phyloP scores from a whole-genome alignment of 2,797 vertebrate genomes.

The Oreochromis mossambicus region DNA sequence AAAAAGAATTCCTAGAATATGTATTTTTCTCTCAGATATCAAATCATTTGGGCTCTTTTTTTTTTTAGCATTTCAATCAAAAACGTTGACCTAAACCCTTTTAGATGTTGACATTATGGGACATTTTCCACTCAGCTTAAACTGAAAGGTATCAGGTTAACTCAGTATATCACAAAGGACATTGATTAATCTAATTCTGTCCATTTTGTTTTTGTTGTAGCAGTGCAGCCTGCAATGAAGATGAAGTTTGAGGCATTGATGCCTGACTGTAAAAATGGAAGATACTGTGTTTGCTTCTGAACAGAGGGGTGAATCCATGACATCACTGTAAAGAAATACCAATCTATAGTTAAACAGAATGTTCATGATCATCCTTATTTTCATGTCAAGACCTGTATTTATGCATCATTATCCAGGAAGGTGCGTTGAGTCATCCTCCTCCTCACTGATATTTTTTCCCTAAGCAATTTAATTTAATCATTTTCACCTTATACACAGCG shows the following conservation, averaged over 20 bases:
- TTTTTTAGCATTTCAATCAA: not conserved
- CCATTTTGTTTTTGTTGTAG: constrained; percentile 7
- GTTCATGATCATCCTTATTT: constrained; percentile 45
- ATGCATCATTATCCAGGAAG: constrained; percentile 42
- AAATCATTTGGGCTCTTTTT: not conserved
- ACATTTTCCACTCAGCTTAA: not conserved
- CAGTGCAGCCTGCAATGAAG: not conserved
- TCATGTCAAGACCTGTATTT: constrained; percentile 42
- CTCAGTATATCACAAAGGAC: not conserved
- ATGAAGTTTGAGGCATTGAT: not conserved
- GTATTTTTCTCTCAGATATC: not conserved
- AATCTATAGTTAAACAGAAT: constrained; percentile 20
- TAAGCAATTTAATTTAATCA: constrained; percentile 36
- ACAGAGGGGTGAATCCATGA: constrained; percentile 13
- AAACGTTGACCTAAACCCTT: not conserved
- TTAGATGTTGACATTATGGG: not conserved
- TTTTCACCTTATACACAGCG: constrained; percentile 24
- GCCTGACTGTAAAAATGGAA: not conserved
- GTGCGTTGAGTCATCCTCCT: constrained; percentile 62
- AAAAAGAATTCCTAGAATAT: not conserved
- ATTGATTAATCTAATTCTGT: constrained; percentile 1
- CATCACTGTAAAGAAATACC: not conserved
- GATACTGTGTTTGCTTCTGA: not conserved
- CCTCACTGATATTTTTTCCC: constrained; percentile 40
- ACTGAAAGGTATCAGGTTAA: not conserved